Base-by-base conservation (phyloP, 2,888 invertebrate genomes). In the Meiosimyza platycephala region DNA sequence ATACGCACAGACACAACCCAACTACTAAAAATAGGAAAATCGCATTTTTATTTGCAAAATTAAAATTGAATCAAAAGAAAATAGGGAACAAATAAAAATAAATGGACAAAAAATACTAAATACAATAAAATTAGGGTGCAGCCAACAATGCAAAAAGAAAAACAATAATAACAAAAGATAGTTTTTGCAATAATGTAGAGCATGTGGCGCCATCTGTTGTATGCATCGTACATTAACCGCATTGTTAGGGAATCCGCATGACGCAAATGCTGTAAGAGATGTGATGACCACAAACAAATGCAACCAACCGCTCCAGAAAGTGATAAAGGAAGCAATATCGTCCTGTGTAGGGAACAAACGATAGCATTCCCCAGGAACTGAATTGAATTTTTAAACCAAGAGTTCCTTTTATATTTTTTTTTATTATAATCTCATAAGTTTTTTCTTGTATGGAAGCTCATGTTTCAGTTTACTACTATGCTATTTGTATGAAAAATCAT, bases 131-230 rank as follows among this genome's bases (percentile, higher is more conserved):
- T 57, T 57, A 18, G 57, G 57, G 22, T 28, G 60, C 60, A 40
- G 22, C 54, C 6, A 28, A 65, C 52, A 52, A 51, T 52, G 47
- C 12, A 15, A 18, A 48, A n/a, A 48, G 3, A 16, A 62, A 33
- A 51, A 12, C 62, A 52, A 54, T 47, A 54, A 33, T 28, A 28
- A 28, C 28, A 28, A 33, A 54, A 55, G 9, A 4, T 9, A 40
- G 5, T 40, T 72, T 70, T 55, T 68, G n/a, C 52, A 12, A 40
- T 16, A 63, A 12, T 55, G 52, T 40, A 65, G n/a, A 71, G 51
- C 72, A 54, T 55, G 73, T 73, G 76, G 77, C 77, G 77, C 77
- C 77, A 75, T 74, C 72, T 74, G 74, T 59, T 65, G 52, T 13
- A 22, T 15, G 54, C 54, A 50, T 47, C 47, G 47, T 12, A 47